Conservation (phyloP, 2,888 invertebrate genomes). For the Sisyra terminalis region DNA sequence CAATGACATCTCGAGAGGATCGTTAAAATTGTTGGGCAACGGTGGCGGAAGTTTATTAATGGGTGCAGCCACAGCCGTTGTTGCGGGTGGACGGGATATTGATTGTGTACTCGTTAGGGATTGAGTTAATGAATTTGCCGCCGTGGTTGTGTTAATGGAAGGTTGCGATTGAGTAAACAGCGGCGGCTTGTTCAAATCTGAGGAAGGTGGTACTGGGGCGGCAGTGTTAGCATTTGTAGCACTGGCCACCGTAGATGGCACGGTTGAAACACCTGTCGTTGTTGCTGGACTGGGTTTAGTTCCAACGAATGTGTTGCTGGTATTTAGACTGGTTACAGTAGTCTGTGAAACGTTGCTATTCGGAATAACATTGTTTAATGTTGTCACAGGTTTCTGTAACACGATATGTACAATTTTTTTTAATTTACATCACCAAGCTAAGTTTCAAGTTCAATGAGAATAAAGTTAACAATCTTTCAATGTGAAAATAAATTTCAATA, state of each 20-base stretch:
- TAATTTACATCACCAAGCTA: too few relatives aligned
- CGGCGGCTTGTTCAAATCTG: conserved; percentile 18
- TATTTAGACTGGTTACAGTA: too few relatives aligned
- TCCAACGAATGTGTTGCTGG: too few relatives aligned
- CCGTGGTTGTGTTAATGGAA: conserved; percentile 17
- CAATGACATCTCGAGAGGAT: conserved; percentile 53
- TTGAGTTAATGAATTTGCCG: conserved; percentile 18
- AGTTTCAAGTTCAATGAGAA: too few relatives aligned
- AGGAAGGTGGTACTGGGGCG: conserved; percentile 23
- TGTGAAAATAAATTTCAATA: too few relatives aligned
- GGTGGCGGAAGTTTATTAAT: conserved; percentile 24
- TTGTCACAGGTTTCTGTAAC: too few relatives aligned
- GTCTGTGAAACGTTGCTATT: too few relatives aligned
- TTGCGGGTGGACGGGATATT: conserved; percentile 20
- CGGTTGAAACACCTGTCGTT: neutral
- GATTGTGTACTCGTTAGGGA: conserved; percentile 23
- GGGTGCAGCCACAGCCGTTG: conserved; percentile 26
- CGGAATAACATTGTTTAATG: too few relatives aligned
- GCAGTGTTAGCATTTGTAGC: conserved; percentile 23
- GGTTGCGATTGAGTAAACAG: conserved; percentile 11
- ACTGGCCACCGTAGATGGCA: conserved; percentile 20
- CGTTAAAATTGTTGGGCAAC: conserved; percentile 31
- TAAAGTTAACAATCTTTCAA: too few relatives aligned
- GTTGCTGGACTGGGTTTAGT: too few relatives aligned
- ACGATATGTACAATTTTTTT: too few relatives aligned